Conservation (phyloP, 2,797 vertebrate species). For the Lates japonicus region DNA sequence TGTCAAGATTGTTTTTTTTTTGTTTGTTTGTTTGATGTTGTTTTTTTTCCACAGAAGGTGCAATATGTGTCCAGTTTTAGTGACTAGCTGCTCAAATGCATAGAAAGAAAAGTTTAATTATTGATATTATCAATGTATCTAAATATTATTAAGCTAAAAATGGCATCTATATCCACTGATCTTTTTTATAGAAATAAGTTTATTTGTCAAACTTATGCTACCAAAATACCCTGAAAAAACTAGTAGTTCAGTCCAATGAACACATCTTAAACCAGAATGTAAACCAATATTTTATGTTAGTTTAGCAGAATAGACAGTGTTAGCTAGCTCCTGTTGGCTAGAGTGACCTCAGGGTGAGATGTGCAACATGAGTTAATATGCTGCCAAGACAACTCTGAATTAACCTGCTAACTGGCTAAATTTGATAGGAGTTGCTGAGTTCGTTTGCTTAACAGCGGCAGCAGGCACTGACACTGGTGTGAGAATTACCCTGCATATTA, state of each 20-base stretch:
- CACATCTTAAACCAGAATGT: not conserved
- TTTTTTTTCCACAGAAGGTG: not conserved
- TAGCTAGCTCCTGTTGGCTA: no score
- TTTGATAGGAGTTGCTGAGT: no score
- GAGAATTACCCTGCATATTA: not conserved
- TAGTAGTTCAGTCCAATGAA: not conserved
- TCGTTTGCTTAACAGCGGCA: no score
- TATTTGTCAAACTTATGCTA: not conserved
- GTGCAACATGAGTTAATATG: no score
- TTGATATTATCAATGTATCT: not conserved
- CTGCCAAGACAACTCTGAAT: no score
- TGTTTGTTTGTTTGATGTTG: no score
- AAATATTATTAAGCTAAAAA: not conserved
- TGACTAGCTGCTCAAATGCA: not conserved
- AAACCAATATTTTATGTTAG: not conserved
- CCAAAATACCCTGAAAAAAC: not conserved
- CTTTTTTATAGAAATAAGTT: not conserved
- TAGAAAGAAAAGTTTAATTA: not conserved
- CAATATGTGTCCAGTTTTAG: not conserved
- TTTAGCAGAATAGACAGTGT: no score
- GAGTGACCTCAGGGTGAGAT: no score
- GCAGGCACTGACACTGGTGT: not conserved
- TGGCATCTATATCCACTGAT: not conserved
- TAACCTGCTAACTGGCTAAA: no score
- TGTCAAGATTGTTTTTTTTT: conserved; percentile 9